Percentiles rank a stretch among this genome's conserved stretches.
Evolutionary conservation across 2,113 vertebrate genomes (phyloP).

Genomic region (Gasterosteus aculeatus): DNA sequence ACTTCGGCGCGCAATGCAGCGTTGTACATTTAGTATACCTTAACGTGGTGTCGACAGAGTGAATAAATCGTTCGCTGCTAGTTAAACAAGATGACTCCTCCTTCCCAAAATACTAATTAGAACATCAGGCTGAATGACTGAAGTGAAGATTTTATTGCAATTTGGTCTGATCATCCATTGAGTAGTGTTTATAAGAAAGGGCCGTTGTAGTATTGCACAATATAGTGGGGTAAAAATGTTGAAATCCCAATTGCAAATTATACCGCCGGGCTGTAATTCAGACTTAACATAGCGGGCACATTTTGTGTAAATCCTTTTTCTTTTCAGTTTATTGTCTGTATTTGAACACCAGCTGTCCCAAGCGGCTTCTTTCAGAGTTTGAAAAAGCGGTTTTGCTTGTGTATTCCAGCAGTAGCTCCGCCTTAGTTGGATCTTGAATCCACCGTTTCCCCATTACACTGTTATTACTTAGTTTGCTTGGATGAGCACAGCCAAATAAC

Average conservation of each 20-base stretch:
- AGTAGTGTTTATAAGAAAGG: neutral
- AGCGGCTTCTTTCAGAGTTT: constrained; percentile 44
- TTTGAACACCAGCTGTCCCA: constrained; percentile 27
- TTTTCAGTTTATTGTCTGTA: constrained; percentile 27
- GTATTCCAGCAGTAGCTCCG: constrained; percentile 54
- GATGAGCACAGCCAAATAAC: constrained; percentile 71
- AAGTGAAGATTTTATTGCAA: neutral
- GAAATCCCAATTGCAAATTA: constrained; percentile 2
- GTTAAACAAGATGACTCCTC: neutral
- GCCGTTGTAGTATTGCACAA: neutral
- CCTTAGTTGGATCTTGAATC: constrained; percentile 59
- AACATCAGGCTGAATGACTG: neutral
- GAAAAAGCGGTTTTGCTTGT: constrained; percentile 45
- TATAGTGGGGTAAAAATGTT: neutral
- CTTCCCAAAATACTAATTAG: neutral
- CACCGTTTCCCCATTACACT: constrained; percentile 68
- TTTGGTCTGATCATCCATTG: neutral
- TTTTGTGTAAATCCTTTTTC: constrained; percentile 12
- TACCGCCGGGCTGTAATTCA: neutral
- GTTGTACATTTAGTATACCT: too few relatives aligned
- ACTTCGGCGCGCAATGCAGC: too few relatives aligned
- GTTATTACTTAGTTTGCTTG: constrained; percentile 67
- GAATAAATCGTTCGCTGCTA: neutral
- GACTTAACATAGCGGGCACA: neutral
- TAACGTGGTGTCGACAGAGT: neutral